These are phyloP conservation scores for Acanthurus tractus DNA, from an alignment of 2,797 vertebrate genomes.

Conservation along the genomic window DNA sequence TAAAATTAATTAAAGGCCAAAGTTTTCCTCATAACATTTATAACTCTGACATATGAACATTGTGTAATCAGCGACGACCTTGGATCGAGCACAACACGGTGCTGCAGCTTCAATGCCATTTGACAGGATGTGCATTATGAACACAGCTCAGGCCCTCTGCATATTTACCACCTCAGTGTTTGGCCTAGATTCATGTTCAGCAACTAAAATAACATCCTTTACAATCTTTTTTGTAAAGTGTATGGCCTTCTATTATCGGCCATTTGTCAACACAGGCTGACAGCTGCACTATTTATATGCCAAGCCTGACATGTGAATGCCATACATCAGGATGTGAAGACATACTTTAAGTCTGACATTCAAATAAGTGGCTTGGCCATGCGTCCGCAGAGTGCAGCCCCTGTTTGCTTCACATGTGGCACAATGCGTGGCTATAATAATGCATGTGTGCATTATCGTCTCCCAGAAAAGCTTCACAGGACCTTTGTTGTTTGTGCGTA, in stretches of 20 bases:
- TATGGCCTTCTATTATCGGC: constrained; percentile 64
- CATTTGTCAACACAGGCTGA: constrained; percentile 73
- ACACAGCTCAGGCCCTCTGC: constrained; percentile 61
- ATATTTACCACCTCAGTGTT: constrained; percentile 72
- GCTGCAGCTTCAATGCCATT: constrained; percentile 36
- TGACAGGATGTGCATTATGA: constrained; percentile 63
- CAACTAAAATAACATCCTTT: constrained; percentile 80
- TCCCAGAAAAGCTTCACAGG: constrained; percentile 41
- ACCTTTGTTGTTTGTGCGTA: constrained; percentile 51
- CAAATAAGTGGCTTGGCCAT: constrained; percentile 54
- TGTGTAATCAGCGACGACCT: constrained; percentile 67
- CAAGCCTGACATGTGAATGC: constrained; percentile 75
- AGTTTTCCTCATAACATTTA: constrained; percentile 62
- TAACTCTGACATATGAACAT: constrained; percentile 56
- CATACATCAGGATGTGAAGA: constrained; percentile 73
- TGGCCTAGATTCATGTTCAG: constrained; percentile 74
- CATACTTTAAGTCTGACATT: constrained; percentile 69
- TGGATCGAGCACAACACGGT: constrained; percentile 48
- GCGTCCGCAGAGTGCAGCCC: constrained; percentile 18
- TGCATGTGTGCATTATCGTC: constrained; percentile 27
- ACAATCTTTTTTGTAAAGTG: constrained; percentile 73
- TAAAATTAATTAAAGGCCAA: constrained; percentile 64
- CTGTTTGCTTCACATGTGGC: constrained; percentile 37
- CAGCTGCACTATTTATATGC: constrained; percentile 79
- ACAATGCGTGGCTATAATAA: constrained; percentile 47